These are phyloP conservation scores for Pavo muticus DNA, from an alignment of 2,113 vertebrate genomes.

Conservation along the genomic window DNA sequence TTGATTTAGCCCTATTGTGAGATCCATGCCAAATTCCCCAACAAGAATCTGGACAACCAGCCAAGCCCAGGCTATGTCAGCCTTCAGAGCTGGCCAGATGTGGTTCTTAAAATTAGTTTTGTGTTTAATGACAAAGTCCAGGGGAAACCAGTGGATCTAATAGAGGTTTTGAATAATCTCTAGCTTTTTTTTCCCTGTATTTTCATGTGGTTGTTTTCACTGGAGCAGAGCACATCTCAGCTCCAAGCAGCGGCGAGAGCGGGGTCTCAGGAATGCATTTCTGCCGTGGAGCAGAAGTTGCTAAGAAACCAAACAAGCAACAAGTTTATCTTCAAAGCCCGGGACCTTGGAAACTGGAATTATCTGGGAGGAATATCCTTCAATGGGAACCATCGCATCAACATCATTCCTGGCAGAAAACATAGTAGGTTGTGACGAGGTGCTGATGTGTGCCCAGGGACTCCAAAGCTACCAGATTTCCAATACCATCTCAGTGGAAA, in stretches of 20 bases:
- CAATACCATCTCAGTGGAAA: background rate
- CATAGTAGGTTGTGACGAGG: conserved; percentile 11
- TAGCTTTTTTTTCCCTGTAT: background rate
- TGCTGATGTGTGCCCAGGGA: background rate
- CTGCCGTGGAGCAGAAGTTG: background rate
- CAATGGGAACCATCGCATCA: background rate
- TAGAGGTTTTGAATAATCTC: background rate
- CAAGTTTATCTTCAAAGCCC: conserved; percentile 69
- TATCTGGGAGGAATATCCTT: conserved; percentile 55
- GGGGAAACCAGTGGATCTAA: background rate
- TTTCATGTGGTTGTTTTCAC: background rate
- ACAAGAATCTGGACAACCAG: background rate
- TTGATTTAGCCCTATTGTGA: background rate
- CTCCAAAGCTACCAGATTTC: background rate
- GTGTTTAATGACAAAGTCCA: accelerated
- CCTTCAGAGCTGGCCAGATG: background rate
- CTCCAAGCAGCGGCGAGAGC: background rate
- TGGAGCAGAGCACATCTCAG: background rate
- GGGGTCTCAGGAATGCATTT: conserved; percentile 53
- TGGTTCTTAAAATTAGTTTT: background rate
- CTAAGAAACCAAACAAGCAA: conserved; percentile 73
- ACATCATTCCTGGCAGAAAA: conserved; percentile 28
- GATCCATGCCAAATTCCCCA: background rate
- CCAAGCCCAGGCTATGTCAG: background rate
- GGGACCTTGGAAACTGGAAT: conserved; percentile 63